Evolutionary conservation across 2,888 invertebrate species (phyloP), one percentile per base, ranked within the genome.

Genomic region (Cancer borealis): DNA sequence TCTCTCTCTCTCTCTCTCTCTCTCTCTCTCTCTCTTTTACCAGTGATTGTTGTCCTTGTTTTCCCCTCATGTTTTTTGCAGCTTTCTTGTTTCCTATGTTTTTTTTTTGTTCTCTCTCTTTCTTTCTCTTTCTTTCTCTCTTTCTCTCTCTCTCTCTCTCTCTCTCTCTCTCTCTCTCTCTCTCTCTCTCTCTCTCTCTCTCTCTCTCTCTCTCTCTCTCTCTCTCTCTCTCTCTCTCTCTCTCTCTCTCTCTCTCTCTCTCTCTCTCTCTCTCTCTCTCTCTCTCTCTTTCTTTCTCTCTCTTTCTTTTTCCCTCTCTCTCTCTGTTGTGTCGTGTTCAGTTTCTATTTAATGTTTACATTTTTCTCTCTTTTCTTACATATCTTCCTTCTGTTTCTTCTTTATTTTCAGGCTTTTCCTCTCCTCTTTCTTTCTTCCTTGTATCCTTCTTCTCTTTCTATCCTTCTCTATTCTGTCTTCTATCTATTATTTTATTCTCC

Each of bases 241-340:
- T 90, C 90, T 46, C n/a, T 10, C 54, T 54, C 54, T 54, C 54
- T 54, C 54, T 49, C 54, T 21, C 54, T 49, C 49, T 26, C 39
- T 47, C 90, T 60, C 88, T 30, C 88, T 88, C n/a, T 49, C 89
- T 89, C 47, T 49, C 49, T 49, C 47, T 89, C 89, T 49, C 49
- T 46, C n/a, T 46, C 89, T 26, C 49, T 49, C 14, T 46, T n/a
- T 26, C 47, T 26, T n/a, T 89, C 46, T 49, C 26, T 26, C 89
- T 89, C 89, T 49, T 26, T 46, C 89, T 26, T 49, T 26, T 26
- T 46, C 26, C 26, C 46, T 46, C 47, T 21, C 46, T 88, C 88
- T 47, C 45, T 12, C 12, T 54, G 12, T 12, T 54, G 12, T 12
- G 54, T 10, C 1, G 21, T 47, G n/a, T 30, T 84, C 84, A 39